Percentiles rank a stretch among this genome's conserved stretches.
These are phyloP conservation scores for Addax nasomaculatus DNA, from an alignment of 2,113 vertebrate species.

Conservation along the genomic window DNA sequence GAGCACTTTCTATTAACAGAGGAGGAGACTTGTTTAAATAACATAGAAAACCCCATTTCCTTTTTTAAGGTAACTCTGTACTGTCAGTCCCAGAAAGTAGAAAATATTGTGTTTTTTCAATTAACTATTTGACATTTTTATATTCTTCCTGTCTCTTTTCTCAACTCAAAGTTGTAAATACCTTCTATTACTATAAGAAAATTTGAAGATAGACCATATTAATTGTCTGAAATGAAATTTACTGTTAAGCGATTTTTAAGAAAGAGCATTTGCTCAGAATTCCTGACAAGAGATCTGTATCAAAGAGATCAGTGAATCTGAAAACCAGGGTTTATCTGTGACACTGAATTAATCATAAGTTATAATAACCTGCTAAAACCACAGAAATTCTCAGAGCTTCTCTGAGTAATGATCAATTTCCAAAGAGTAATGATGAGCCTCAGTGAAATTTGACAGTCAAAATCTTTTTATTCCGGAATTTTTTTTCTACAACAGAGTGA, in stretches of 20 bases:
- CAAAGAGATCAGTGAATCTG: background rate
- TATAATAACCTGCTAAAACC: background rate
- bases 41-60: background rate
- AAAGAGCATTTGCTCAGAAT: background rate
- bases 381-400: background rate
- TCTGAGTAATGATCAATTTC: background rate
- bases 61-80: background rate
- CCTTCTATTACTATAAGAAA: background rate
- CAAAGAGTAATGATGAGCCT: background rate
- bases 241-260: background rate
- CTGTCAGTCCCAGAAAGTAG: background rate
- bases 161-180: background rate
- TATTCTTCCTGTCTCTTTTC: background rate
- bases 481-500: background rate
- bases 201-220: background rate
- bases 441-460: background rate
- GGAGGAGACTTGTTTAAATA: background rate
- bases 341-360: background rate
- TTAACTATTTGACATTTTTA: background rate
- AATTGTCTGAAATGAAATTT: background rate
- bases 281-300: background rate
- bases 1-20: background rate
- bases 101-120: background rate
- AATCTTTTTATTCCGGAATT: background rate
- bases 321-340: background rate